phyloP scores from a whole-genome alignment of 2,888 invertebrate species.

The Rhorus exstirpatorius region DNA sequence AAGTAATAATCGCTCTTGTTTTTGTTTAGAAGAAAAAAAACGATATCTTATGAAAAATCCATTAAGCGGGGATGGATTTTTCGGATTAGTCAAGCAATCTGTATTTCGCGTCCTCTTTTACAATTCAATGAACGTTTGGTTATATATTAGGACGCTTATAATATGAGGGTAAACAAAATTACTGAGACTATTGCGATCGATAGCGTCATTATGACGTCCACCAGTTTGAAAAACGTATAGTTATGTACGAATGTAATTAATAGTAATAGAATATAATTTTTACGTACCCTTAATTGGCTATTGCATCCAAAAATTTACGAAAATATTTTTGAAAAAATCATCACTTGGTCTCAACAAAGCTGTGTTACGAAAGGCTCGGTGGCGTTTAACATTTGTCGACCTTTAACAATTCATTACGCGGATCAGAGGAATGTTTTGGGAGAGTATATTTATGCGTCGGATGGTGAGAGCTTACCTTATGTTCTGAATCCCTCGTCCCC shows the following conservation, averaged over 20 bases:
- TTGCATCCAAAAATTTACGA: too few relatives aligned
- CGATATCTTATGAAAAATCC: constrained; percentile 15
- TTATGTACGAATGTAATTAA: too few relatives aligned
- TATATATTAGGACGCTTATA: too few relatives aligned
- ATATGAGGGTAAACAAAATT: neutral
- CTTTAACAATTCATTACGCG: constrained; percentile 55
- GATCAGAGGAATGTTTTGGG: constrained; percentile 39
- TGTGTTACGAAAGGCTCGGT: neutral
- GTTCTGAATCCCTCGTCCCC: constrained; percentile 21
- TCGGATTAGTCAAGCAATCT: constrained; percentile 8
- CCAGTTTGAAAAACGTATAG: too few relatives aligned
- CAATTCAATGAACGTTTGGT: too few relatives aligned
- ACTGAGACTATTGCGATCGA: too few relatives aligned
- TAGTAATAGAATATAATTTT: too few relatives aligned
- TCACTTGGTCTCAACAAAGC: constrained; percentile 3
- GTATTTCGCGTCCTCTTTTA: neutral
- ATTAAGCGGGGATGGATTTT: constrained; percentile 4
- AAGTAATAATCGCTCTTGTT: too few relatives aligned
- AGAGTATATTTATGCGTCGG: neutral
- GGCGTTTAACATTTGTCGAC: constrained; percentile 40
- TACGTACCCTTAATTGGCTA: neutral
- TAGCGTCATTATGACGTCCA: too few relatives aligned
- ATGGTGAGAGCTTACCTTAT: constrained; percentile 20
- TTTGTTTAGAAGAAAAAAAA: constrained; percentile 42
- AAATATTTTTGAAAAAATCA: neutral